phyloP scores from a whole-genome alignment of 1,140 invertebrate genomes.

The Lepidotrigona ventralis region DNA sequence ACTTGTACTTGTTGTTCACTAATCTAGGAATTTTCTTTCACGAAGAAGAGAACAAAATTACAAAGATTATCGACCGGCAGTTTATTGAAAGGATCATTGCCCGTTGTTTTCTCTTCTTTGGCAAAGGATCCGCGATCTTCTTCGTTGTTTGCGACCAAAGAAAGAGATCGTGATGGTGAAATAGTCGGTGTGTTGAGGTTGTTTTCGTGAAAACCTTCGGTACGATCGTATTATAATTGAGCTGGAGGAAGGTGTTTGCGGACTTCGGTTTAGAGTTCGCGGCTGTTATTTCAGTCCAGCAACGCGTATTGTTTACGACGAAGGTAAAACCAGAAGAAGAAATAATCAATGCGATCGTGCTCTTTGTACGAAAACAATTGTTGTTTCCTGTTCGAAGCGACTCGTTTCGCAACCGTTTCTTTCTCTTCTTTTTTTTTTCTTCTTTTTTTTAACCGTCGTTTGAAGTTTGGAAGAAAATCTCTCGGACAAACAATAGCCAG shows the following conservation, averaged over 20 bases:
- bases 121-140: not conserved
- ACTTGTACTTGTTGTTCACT: no score
- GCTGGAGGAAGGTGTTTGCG: not conserved
- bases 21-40: no score
- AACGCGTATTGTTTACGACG: constrained; percentile 14
- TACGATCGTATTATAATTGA: not conserved
- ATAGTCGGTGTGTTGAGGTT: not conserved
- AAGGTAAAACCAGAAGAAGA: constrained; percentile 4
- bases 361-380: constrained; percentile 8
- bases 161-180: not conserved
- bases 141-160: not conserved
- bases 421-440: no score
- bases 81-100: no score
- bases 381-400: not conserved
- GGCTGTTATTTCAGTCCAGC: not conserved
- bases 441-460: not conserved
- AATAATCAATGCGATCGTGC: constrained; percentile 22
- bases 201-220: not conserved
- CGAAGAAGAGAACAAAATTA: no score
- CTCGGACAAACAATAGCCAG: not conserved
- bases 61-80: no score
- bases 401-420: not conserved
- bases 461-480: not conserved
- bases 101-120: not conserved
- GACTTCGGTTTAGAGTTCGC: not conserved